Evolutionary conservation across 2,888 invertebrate species (phyloP), one percentile per base, ranked within the genome.

Genomic region (Trisateles emortualis): DNA sequence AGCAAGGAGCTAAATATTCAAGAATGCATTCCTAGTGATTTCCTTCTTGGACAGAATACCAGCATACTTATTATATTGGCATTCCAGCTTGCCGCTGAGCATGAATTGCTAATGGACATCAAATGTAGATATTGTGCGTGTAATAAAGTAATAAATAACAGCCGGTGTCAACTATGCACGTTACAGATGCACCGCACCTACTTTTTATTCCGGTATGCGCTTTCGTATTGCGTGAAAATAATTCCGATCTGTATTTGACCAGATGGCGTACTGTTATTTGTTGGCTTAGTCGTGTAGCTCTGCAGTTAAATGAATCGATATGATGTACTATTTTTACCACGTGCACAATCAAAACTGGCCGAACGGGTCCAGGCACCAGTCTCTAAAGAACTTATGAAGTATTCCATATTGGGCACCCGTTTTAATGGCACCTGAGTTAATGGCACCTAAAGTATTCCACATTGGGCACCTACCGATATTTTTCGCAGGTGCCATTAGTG

Each of bases 181-280:
- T 16, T 29, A 3, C 3, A 36, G 14, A 36, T 29, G 14, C 43
- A 22, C 38, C 30, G 14, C 43, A 22, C 38, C 30, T 13, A 38
- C 50, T 38, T 43, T 35, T 50, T 38, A 38, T 43, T 33, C 24
- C 1, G 24, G 22, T 24, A 50, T 29, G 49, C 42, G 29, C 49
- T 49, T 49, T 49, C 49, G 35, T 29, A 36, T 32, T 13, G 11
- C 13, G 43, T 33, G 48, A 11, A 41, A 41, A 49, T 17, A 48
- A 11, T 26, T 8, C 8, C 8, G 26, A 19, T 19, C 2, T 19
- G 2, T 3, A 19, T 19, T 19, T 19, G 5, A 3, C 19, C 2
- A 5, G 2, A 19, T 5, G 2, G 3, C 3, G 5, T 19, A 19
- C 5, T 19, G 2, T 5, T 19, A n/a, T n/a, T n/a, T n/a, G n/a